Conservation (phyloP, 2,797 vertebrate genomes). For the Leontocebus nigricollis region DNA sequence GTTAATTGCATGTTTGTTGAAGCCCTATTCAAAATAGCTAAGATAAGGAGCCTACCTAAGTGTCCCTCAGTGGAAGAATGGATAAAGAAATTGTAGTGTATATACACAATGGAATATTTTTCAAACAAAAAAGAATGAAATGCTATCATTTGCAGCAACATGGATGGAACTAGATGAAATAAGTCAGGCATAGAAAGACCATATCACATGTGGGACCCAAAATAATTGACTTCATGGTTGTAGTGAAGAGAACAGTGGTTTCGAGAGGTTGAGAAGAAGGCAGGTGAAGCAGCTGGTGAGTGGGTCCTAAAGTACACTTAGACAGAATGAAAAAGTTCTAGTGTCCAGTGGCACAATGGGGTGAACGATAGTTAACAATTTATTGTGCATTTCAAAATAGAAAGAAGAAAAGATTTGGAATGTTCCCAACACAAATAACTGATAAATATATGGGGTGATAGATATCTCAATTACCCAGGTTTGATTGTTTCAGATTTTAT, state of each 20-base stretch:
- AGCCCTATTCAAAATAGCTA: neutral
- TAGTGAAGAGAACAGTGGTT: neutral
- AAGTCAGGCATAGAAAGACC: neutral
- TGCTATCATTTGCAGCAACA: neutral
- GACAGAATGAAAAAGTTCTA: neutral
- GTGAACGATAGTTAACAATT: neutral
- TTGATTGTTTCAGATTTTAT: neutral
- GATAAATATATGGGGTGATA: neutral
- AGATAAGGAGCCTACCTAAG: neutral
- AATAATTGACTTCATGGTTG: neutral
- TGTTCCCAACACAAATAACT: neutral
- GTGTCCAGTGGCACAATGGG: neutral
- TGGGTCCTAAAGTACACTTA: neutral
- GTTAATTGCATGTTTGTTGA: neutral
- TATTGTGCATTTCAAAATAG: neutral
- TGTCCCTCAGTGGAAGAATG: neutral
- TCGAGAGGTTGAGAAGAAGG: neutral
- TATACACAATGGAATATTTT: neutral
- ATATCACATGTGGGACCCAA: neutral
- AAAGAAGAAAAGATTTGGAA: neutral
- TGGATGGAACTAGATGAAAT: neutral
- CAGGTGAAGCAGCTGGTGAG: neutral
- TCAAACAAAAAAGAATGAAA: neutral
- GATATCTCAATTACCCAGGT: neutral
- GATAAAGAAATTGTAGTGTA: neutral